These are phyloP conservation scores for Chloroceryle amazona DNA, from an alignment of 2,797 vertebrate genomes.

Conservation along the genomic window DNA sequence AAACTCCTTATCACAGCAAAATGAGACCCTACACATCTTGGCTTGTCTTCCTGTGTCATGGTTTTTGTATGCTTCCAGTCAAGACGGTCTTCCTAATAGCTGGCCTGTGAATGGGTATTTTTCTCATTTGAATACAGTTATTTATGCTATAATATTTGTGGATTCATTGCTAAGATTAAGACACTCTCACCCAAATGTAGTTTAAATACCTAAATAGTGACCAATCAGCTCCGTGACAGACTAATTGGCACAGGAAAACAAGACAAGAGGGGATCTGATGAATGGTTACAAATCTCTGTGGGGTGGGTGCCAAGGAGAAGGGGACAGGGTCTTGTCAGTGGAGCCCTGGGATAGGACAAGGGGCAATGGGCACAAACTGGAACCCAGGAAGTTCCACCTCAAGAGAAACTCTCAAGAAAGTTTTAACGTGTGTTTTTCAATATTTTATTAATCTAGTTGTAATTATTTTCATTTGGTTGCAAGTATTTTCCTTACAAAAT, in stretches of 20 bases:
- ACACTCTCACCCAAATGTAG: neutral
- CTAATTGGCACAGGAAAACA: neutral
- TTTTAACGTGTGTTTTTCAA: neutral
- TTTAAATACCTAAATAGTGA: neutral
- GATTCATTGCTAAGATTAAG: neutral
- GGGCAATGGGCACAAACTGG: too few species aligned
- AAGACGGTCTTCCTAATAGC: neutral
- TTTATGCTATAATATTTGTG: neutral
- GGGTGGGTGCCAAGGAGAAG: too few species aligned
- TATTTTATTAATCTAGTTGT: neutral
- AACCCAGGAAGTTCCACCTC: too few species aligned
- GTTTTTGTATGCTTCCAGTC: neutral
- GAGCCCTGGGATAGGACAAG: too few species aligned
- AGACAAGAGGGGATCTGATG: neutral
- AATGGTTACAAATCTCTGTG: too few species aligned
- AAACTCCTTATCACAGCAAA: neutral
- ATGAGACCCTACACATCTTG: neutral
- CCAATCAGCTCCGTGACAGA: neutral
- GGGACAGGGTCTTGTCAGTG: too few species aligned
- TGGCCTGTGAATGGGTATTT: neutral
- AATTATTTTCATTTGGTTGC: neutral
- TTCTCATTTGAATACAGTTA: neutral
- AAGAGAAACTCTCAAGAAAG: too few species aligned
- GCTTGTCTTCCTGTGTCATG: neutral
- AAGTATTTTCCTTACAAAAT: neutral